Percentiles rank a stretch among this genome's conserved stretches.
Evolutionary conservation across 1,140 invertebrate genomes (phyloP).

Genomic region (Orchesella cincta): DNA sequence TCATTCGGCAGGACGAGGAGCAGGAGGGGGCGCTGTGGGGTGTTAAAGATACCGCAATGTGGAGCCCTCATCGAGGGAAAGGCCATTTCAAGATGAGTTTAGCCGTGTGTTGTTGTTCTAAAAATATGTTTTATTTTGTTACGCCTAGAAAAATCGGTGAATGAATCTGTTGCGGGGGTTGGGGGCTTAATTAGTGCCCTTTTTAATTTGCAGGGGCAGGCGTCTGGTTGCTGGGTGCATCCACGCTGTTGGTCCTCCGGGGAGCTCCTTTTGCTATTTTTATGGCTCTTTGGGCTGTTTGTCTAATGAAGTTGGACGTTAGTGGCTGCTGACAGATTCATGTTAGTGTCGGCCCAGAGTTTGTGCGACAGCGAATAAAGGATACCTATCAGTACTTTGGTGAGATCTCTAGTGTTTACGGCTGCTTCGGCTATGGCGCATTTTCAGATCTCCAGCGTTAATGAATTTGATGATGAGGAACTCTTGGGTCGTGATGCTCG

Average conservation of each 20-base stretch:
- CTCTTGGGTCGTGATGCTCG: not conserved
- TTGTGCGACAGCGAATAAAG: slow-evolving; percentile 85
- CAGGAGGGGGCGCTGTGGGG: too few species aligned
- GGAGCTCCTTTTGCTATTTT: slow-evolving; percentile 87
- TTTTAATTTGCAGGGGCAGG: too few species aligned
- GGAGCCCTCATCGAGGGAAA: too few species aligned
- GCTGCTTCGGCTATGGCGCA: slow-evolving; percentile 74
- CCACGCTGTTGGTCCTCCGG: slow-evolving; percentile 57
- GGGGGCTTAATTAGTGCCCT: too few species aligned
- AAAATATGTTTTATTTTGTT: too few species aligned
- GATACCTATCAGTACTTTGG: slow-evolving; percentile 93
- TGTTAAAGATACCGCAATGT: too few species aligned
- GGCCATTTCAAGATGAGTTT: too few species aligned
- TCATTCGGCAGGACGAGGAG: too few species aligned
- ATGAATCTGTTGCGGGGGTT: too few species aligned
- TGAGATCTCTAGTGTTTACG: slow-evolving; percentile 76
- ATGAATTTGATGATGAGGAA: slow-evolving; percentile 70
- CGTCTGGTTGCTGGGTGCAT: too few species aligned
- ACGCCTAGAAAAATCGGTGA: too few species aligned
- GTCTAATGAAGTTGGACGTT: slow-evolving; percentile 64
- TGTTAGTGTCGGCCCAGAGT: slow-evolving; percentile 93
- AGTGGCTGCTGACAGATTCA: slow-evolving; percentile 79
- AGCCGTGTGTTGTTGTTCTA: too few species aligned
- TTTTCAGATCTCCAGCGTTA: slow-evolving; percentile 75
- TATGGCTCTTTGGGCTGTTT: slow-evolving; percentile 89